phyloP scores from a whole-genome alignment of 2,113 vertebrate genomes.

The Chamaetylas fuelleborni region DNA sequence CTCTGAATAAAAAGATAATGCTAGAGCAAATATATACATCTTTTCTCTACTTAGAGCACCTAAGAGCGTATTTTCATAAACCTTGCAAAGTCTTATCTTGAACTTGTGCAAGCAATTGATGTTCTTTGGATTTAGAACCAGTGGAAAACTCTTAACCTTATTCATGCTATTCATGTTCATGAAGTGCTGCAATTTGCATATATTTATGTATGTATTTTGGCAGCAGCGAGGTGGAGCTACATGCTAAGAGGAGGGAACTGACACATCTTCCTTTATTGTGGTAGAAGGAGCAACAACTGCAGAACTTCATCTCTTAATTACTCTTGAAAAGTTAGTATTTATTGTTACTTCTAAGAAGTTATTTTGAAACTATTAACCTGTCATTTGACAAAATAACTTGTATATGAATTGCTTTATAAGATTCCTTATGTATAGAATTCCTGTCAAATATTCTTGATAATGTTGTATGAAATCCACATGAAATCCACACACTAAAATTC shows the following conservation, averaged over 20 bases:
- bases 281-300: neutral
- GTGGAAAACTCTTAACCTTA: neutral
- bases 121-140: neutral
- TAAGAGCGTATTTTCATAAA: neutral
- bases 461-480: neutral
- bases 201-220: neutral
- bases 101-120: neutral
- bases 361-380: neutral
- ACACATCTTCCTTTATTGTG: neutral
- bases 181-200: neutral
- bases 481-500: neutral
- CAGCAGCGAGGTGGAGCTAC: neutral
- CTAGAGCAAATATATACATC: neutral
- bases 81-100: neutral
- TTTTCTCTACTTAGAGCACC: neutral
- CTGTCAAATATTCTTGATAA: neutral
- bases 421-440: neutral
- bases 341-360: neutral
- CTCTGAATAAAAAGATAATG: neutral
- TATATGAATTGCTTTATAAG: neutral
- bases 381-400: neutral
- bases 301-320: neutral
- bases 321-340: neutral
- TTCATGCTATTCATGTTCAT: neutral
- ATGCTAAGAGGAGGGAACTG: neutral